Evolutionary conservation across 2,113 vertebrate species (phyloP).

Genomic region (Panurus biarmicus): DNA sequence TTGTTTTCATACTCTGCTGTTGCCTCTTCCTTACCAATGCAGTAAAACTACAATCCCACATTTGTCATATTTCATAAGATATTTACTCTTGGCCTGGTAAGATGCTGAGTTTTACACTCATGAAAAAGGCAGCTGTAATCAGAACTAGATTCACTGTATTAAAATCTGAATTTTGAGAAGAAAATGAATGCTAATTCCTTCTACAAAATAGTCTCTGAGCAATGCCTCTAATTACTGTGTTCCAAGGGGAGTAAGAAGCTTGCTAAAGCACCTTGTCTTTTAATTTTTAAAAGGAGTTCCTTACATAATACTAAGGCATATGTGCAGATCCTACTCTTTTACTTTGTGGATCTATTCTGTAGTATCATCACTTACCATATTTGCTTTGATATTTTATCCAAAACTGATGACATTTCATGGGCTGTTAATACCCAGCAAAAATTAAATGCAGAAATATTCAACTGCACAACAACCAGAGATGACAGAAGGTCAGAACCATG

Average conservation of each 20-base stretch:
- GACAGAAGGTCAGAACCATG: background rate
- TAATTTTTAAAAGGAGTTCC: background rate
- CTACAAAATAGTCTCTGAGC: background rate
- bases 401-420: background rate
- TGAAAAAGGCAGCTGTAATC: background rate
- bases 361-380: background rate
- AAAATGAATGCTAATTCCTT: background rate
- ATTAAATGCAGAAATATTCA: background rate
- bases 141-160: background rate
- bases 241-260: background rate
- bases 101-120: background rate
- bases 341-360: background rate
- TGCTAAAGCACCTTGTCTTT: background rate
- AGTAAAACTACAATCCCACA: background rate
- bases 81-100: background rate
- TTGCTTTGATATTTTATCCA: background rate
- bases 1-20: background rate
- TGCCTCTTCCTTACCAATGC: background rate
- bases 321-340: background rate
- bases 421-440: background rate
- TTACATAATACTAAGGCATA: background rate
- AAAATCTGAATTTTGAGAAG: background rate
- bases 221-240: background rate
- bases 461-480: background rate
- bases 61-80: background rate